Conservation (phyloP, 2,888 invertebrate genomes). For the Xylota segnis region DNA sequence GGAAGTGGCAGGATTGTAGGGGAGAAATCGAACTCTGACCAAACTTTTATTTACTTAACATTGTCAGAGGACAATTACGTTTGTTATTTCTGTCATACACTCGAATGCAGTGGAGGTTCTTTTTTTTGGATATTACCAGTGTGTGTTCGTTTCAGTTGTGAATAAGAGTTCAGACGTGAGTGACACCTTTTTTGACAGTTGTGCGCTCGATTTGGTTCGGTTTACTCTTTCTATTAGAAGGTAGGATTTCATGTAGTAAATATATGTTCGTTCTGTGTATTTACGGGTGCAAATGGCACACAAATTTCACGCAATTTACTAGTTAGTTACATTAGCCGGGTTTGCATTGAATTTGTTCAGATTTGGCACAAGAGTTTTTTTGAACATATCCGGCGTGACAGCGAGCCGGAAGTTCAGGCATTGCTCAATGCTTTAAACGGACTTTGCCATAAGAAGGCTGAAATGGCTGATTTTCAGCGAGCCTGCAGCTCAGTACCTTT, state of each 20-base stretch:
- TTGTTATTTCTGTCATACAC: background rate
- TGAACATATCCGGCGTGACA: no score
- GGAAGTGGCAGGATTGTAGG: constrained; percentile 41
- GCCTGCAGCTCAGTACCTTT: no score
- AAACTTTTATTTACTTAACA: constrained; percentile 37
- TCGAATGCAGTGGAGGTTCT: constrained; percentile 11
- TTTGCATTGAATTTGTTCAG: no score
- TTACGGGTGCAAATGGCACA: background rate
- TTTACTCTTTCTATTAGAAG: background rate
- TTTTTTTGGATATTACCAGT: background rate
- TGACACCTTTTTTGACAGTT: background rate
- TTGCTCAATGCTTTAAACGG: no score
- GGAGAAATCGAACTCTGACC: constrained; percentile 17
- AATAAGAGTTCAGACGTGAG: constrained; percentile 5
- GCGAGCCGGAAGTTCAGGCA: no score
- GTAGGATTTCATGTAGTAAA: background rate
- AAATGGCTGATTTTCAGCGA: no score
- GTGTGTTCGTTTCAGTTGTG: constrained; percentile 15
- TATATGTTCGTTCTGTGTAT: background rate
- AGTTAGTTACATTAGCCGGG: no score
- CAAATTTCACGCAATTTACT: background rate
- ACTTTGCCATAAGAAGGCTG: no score
- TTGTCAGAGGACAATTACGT: constrained; percentile 27
- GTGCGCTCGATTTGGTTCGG: background rate
- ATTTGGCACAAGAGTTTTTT: no score